Evolutionary conservation across 2,888 invertebrate genomes (phyloP).

Genomic region (Nematopogon swammerdamellus): DNA sequence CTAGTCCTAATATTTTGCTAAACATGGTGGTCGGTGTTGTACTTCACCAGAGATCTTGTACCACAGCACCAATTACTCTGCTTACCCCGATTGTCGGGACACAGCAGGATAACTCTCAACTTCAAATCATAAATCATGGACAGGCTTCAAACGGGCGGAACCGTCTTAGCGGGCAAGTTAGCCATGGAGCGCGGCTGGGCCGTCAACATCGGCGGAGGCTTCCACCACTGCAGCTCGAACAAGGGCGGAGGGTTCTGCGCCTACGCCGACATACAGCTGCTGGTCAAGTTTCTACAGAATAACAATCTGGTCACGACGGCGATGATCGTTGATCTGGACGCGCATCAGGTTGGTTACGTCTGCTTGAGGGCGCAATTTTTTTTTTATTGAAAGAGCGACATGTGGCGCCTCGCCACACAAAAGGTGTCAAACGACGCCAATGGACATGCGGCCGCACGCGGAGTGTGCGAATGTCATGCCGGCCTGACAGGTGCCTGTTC

Average conservation of each 20-base stretch:
- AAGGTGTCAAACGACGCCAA: no score
- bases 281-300: slow-evolving; percentile 65
- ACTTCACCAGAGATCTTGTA: no score
- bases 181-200: slow-evolving; percentile 84
- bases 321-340: slow-evolving; percentile 90
- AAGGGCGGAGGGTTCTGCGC: slow-evolving; percentile 86
- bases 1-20: no score
- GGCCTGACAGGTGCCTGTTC: no score
- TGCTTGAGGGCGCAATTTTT: background rate
- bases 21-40: no score
- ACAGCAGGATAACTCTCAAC: no score
- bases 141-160: slow-evolving; percentile 78
- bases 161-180: slow-evolving; percentile 76
- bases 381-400: background rate
- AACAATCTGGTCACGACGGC: slow-evolving; percentile 59
- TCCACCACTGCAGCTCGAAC: slow-evolving; percentile 80
- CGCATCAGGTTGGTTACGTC: slow-evolving; percentile 73
- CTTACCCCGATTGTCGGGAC: no score
- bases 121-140: no score
- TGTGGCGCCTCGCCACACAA: no score
- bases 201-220: slow-evolving; percentile 88
- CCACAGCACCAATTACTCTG: no score
- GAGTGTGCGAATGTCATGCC: no score
- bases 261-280: slow-evolving; percentile 84
- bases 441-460: no score